A percentile compares a stretch with the other conserved stretches of the same genome.
These are phyloP conservation scores for Cheilosia vernalis DNA, from an alignment of 2,888 invertebrate genomes.

Conservation along the genomic window DNA sequence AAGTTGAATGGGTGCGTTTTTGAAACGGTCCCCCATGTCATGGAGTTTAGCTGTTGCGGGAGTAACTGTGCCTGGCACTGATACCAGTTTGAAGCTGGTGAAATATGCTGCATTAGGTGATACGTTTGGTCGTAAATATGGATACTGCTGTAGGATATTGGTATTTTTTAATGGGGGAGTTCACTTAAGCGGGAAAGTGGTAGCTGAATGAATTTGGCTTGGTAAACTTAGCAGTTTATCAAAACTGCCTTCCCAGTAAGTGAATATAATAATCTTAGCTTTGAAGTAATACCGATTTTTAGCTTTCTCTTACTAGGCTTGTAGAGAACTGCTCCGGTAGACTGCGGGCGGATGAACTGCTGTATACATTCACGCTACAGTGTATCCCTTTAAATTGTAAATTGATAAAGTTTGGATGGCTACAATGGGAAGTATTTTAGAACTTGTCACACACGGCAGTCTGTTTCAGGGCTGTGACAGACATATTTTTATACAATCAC, in stretches of 20 bases:
- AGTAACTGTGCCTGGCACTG: neutral
- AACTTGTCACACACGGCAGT: no score
- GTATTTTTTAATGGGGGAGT: conserved; percentile 24
- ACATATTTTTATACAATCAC: no score
- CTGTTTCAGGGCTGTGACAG: no score
- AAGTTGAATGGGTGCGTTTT: conserved; percentile 54
- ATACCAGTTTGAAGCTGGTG: conserved; percentile 21
- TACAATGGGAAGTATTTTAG: no score
- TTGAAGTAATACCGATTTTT: no score
- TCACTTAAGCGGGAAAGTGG: conserved; percentile 34
- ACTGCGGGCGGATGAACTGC: no score
- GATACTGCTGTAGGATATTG: conserved; percentile 7
- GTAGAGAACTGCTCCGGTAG: no score
- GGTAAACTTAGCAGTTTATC: neutral
- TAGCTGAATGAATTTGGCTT: neutral
- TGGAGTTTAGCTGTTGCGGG: conserved; percentile 26
- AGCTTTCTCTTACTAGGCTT: no score
- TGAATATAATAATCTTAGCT: neutral
- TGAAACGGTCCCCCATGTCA: conserved; percentile 19
- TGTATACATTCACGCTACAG: no score
- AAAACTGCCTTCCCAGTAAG: neutral
- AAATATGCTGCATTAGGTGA: conserved; percentile 11
- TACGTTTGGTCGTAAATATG: conserved; percentile 32
- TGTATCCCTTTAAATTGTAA: no score
- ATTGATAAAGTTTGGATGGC: no score